These are phyloP conservation scores for Crax fasciolata DNA, from an alignment of 2,797 vertebrate genomes.

Conservation along the genomic window DNA sequence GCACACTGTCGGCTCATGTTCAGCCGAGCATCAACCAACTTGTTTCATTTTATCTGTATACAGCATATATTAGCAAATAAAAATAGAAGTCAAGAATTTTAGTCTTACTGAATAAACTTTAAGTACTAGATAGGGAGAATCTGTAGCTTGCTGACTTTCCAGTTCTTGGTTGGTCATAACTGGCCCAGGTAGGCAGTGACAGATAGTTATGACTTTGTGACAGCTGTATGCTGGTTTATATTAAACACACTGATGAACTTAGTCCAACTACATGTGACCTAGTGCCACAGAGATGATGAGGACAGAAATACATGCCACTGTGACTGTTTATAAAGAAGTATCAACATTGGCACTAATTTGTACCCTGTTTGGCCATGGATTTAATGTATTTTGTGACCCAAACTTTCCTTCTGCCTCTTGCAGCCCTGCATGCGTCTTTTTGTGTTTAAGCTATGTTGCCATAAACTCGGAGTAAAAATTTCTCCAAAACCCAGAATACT, in stretches of 20 bases:
- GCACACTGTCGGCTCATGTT: no score
- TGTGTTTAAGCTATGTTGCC: background rate
- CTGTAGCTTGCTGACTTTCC: background rate
- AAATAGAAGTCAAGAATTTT: background rate
- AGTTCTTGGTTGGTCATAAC: background rate
- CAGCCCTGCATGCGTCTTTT: background rate
- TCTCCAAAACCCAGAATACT: background rate
- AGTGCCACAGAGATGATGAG: fast-evolving
- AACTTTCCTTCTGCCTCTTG: background rate
- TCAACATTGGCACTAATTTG: background rate
- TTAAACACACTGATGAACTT: background rate
- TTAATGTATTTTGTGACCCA: background rate
- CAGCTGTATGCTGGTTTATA: background rate
- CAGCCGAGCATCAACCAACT: no score
- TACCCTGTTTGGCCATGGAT: background rate
- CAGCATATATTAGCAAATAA: background rate
- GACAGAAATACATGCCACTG: background rate
- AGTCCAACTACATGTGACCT: background rate
- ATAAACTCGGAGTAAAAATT: background rate
- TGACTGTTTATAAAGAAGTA: background rate
- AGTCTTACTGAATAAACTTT: background rate
- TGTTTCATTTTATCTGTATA: background rate
- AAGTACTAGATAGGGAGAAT: background rate
- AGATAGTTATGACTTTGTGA: background rate
- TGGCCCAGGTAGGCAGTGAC: background rate